Evolutionary conservation across 1,140 invertebrate species (phyloP), one percentile per base, ranked within the genome.

Genomic region (Pseudachorutes palmiensis): DNA sequence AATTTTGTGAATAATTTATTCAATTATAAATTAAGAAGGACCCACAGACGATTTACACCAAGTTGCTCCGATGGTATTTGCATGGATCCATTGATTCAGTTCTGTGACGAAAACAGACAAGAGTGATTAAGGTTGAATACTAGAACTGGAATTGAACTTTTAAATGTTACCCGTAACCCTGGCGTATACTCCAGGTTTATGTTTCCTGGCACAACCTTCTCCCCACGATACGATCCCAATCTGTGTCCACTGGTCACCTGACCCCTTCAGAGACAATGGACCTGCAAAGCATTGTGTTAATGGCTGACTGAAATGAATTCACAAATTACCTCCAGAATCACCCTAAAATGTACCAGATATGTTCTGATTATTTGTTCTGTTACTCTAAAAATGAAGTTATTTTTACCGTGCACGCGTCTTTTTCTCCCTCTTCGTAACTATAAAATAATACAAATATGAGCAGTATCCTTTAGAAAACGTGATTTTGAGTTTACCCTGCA

Each of bases 141-240:
- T 12, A n/a, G 28, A 62, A n/a, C n/a, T n/a, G n/a, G n/a, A n/a
- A n/a, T n/a, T n/a, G n/a, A n/a, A n/a, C n/a, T n/a, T n/a, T n/a
- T n/a, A n/a, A n/a, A n/a, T n/a, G n/a, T 26, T 63, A 63, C 62
- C 63, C 28, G 63, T 64, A 12, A 64, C 26, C 26, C 64, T 33
- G 2, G 55, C 5, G 31, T 51, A 64, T 2, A 51, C 48, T 5
- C 48, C 48, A 2, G 48, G 48, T 26, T 29, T 26, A 9, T 64
- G 24, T 22, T 49, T 57, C n/a, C n/a, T 24, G 14, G 55, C 49
- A 66, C 55, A 64, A 31, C 67, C 67, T 65, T 61, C 29, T 2
- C 67, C 67, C 66, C 67, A 69, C 1, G 36, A 49, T 1, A 69
- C 67, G 28, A 65, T 63, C 55, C 67, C 67, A 24, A 69, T 69